Conservation (phyloP, 2,113 vertebrate genomes). For the Chamaetylas fuelleborni region DNA sequence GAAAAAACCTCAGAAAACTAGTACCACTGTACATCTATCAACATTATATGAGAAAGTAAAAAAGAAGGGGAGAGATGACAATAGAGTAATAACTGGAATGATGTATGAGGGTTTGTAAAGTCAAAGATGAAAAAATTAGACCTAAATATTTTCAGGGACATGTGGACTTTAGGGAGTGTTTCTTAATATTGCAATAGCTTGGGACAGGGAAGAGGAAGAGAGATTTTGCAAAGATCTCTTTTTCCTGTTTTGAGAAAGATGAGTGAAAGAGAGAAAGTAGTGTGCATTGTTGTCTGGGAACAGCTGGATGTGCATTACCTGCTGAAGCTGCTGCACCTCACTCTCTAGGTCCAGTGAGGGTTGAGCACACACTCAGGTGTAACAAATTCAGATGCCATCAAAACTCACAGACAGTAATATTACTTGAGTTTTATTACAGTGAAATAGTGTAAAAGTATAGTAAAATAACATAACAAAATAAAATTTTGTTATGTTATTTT, state of each 20-base stretch:
- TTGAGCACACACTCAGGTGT: rapidly evolving
- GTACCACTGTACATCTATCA: neutral
- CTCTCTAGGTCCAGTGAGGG: neutral
- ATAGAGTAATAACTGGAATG: neutral
- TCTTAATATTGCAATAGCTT: neutral
- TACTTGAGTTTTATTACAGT: neutral
- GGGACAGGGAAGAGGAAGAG: neutral
- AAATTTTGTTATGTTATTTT: too few species aligned
- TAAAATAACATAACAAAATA: neutral
- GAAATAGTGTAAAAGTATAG: neutral
- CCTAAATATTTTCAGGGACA: neutral
- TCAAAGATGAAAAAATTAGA: neutral
- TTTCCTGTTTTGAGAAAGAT: neutral
- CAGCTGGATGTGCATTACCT: neutral
- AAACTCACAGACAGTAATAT: neutral
- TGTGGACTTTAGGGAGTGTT: neutral
- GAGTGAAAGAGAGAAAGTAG: neutral
- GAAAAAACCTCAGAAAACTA: neutral
- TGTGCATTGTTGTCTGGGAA: neutral
- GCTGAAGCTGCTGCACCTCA: neutral
- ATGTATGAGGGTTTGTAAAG: neutral
- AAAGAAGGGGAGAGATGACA: neutral
- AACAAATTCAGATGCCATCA: neutral
- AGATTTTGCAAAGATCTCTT: neutral
- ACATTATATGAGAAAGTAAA: neutral